These are phyloP conservation scores for Odontocerum albicorne DNA, from an alignment of 2,888 invertebrate genomes.

Conservation along the genomic window DNA sequence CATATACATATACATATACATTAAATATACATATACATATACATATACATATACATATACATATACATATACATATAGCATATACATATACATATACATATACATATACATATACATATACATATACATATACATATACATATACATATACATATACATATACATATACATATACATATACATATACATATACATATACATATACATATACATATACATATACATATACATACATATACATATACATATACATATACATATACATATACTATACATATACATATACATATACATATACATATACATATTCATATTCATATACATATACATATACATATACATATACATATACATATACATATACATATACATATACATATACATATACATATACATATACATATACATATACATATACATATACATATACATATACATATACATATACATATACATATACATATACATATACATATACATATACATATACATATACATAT, in stretches of 20 bases:
- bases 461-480: no score
- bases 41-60: not conserved
- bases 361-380: no score
- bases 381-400: no score
- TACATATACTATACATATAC: not conserved
- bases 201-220: not conserved
- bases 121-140: not conserved
- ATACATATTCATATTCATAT: not conserved
- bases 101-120: not conserved
- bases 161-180: not conserved
- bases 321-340: no score
- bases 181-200: not conserved
- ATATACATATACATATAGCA: not conserved
- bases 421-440: no score
- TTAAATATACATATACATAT: not conserved
- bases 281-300: not conserved
- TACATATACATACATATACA: not conserved
- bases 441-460: no score
- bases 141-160: not conserved
- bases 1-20: not conserved
- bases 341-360: no score
- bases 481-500: no score
- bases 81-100: not conserved
- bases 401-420: no score
- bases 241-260: not conserved